These are phyloP conservation scores for Antheraea yamamai DNA, from an alignment of 2,888 invertebrate genomes.

Conservation along the genomic window DNA sequence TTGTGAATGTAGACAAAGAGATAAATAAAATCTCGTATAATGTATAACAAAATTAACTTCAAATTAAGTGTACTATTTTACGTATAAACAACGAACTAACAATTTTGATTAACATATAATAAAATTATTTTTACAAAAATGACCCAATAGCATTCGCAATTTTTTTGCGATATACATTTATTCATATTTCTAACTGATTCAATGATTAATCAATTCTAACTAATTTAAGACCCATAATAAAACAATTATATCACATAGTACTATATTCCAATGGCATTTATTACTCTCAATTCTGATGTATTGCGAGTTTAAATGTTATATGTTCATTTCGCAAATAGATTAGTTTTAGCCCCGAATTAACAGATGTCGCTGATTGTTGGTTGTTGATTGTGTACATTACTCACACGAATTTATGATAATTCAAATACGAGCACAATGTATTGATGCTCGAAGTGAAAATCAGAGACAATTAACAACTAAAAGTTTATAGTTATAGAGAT, in stretches of 20 bases:
- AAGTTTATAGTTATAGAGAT: no score
- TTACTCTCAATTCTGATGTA: constrained; percentile 5
- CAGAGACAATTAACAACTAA: not conserved
- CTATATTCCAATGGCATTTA: not conserved
- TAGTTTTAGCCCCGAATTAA: not conserved
- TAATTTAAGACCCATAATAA: not conserved
- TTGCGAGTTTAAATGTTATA: not conserved
- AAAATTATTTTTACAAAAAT: not conserved
- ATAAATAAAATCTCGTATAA: not conserved
- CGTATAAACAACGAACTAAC: not conserved
- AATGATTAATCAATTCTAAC: not conserved
- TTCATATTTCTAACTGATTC: not conserved
- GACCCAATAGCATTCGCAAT: not conserved
- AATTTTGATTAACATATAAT: not conserved
- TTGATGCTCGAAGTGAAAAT: not conserved
- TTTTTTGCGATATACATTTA: not conserved
- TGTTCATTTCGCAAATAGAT: not conserved
- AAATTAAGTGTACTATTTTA: not conserved
- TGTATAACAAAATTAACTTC: not conserved
- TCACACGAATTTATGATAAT: not conserved
- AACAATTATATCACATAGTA: not conserved
- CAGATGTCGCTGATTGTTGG: not conserved
- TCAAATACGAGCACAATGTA: not conserved
- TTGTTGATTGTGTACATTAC: not conserved
- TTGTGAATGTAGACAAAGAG: not conserved